phyloP scores from a whole-genome alignment of 2,797 vertebrate genomes.

The Orientallactaga sibirica region DNA sequence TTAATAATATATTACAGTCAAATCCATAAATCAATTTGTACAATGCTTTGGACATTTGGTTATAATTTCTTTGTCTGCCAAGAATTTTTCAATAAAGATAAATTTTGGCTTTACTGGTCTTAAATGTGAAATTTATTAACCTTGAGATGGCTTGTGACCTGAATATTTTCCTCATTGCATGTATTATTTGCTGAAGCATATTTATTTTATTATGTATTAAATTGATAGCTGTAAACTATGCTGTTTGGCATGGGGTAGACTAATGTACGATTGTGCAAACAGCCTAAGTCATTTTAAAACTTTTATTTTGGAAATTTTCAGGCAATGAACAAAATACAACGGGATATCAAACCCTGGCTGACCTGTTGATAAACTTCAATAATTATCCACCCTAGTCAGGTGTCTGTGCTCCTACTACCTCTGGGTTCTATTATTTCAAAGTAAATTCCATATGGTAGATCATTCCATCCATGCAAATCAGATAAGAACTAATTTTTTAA shows the following conservation, averaged over 20 bases:
- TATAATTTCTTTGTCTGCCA: constrained; percentile 81
- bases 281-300: constrained; percentile 33
- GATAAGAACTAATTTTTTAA: constrained; percentile 19
- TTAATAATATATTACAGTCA: constrained; percentile 44
- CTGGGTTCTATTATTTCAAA: constrained; percentile 53
- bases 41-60: constrained; percentile 73
- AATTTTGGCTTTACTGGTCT: constrained; percentile 67
- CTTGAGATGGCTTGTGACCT: constrained; percentile 68
- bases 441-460: constrained; percentile 49
- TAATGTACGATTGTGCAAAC: constrained; percentile 39
- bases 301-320: constrained; percentile 46
- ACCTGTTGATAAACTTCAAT: not conserved
- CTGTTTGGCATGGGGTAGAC: constrained; percentile 55
- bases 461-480: constrained; percentile 15
- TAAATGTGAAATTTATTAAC: constrained; percentile 76
- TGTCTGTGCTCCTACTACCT: not conserved
- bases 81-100: constrained; percentile 76
- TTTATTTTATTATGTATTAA: constrained; percentile 73
- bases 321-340: not conserved
- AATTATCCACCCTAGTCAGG: not conserved
- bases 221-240: constrained; percentile 66
- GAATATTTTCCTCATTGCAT: constrained; percentile 74
- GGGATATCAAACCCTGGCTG: not conserved
- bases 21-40: constrained; percentile 37
- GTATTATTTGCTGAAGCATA: constrained; percentile 59